Evolutionary conservation across 2,888 invertebrate genomes (phyloP).

Genomic region (Barypeithes pellucidus): DNA sequence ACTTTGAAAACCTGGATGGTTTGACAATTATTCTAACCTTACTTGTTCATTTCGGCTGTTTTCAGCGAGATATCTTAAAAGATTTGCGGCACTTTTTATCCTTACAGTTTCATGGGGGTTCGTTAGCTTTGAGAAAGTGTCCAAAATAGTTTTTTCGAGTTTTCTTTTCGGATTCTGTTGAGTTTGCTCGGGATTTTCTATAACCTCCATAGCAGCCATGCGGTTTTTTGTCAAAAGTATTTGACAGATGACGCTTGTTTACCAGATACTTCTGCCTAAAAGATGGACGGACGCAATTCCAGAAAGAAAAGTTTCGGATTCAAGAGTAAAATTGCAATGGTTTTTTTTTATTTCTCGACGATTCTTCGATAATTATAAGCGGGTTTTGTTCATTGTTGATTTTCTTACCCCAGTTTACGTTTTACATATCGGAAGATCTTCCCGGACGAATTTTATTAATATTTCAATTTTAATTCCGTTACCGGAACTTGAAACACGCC

Average conservation of each 20-base stretch:
- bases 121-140: slow-evolving; percentile 70
- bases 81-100: slow-evolving; percentile 67
- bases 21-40: slow-evolving; percentile 60
- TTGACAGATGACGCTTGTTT: background rate
- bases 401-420: too few relatives aligned
- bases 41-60: slow-evolving; percentile 66
- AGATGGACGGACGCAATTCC: background rate
- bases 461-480: background rate
- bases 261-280: background rate
- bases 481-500: background rate
- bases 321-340: background rate
- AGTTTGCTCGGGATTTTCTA: slow-evolving; percentile 18
- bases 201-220: slow-evolving; percentile 32
- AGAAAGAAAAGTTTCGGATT: background rate
- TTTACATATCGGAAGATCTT: too few relatives aligned
- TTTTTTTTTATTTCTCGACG: too few relatives aligned
- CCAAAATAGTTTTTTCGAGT: slow-evolving; percentile 67
- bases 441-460: too few relatives aligned
- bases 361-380: too few relatives aligned
- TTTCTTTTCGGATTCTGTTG: slow-evolving; percentile 59
- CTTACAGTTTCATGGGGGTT: slow-evolving; percentile 68
- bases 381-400: too few relatives aligned
- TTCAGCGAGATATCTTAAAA: slow-evolving; percentile 69
- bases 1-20: slow-evolving; percentile 20
- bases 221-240: slow-evolving; percentile 7